Conservation (phyloP, 2,797 vertebrate species). For the Microctenopoma lineatum region DNA sequence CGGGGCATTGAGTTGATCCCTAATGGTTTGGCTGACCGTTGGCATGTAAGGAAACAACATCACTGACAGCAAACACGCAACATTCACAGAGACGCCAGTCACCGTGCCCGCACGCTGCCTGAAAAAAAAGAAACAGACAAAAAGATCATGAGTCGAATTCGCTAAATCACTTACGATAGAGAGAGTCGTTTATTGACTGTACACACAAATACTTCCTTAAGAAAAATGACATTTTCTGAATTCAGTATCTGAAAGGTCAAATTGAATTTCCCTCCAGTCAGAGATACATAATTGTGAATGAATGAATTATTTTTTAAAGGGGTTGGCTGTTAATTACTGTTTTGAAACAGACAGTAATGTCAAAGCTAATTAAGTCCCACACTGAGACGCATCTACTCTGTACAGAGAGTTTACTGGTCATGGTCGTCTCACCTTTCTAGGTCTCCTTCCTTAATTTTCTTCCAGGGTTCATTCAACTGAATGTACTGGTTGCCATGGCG, state of each 20-base stretch:
- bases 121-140: conserved; percentile 13
- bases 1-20: conserved; percentile 87
- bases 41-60: conserved; percentile 95
- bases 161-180: neutral
- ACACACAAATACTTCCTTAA: neutral
- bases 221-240: neutral
- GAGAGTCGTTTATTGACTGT: neutral
- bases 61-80: conserved; percentile 88
- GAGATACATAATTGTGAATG: neutral
- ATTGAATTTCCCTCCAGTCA: neutral
- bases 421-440: conserved; percentile 82
- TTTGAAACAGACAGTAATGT: conserved; percentile 2
- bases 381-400: neutral
- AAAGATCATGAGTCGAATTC: neutral
- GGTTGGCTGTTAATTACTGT: neutral
- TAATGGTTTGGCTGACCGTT: conserved; percentile 87
- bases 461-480: conserved; percentile 97
- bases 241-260: neutral
- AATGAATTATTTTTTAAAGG: neutral
- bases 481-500: conserved; percentile 98
- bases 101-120: conserved; percentile 92
- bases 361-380: neutral
- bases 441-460: conserved; percentile 90
- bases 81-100: conserved; percentile 91
- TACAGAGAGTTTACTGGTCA: neutral